Percentiles rank a stretch among this genome's conserved stretches.
Evolutionary conservation across 2,113 vertebrate genomes (phyloP).

Genomic region (Delphinus delphis): DNA sequence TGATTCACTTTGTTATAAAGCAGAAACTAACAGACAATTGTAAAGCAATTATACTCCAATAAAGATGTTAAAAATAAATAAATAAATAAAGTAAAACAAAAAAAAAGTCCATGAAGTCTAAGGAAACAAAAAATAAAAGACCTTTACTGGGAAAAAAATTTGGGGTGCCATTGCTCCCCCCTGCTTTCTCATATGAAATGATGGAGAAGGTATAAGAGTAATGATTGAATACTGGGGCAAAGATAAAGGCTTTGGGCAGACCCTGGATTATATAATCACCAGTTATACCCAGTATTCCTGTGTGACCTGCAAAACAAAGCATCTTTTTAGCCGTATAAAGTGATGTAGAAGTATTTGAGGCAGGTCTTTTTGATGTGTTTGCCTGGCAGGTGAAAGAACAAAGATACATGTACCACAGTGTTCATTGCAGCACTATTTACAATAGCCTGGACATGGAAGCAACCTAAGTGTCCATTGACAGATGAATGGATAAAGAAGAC

Average conservation of each 20-base stretch:
- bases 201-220: background rate
- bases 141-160: background rate
- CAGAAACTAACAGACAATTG: too few species aligned
- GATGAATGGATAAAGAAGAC: too few species aligned
- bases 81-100: too few species aligned
- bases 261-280: background rate
- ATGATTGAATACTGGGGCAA: fast-evolving
- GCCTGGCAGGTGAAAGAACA: background rate
- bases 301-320: background rate
- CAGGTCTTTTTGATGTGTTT: background rate
- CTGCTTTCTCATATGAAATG: background rate
- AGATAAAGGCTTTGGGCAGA: background rate
- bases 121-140: background rate
- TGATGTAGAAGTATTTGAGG: background rate
- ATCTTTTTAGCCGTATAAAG: background rate
- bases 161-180: background rate
- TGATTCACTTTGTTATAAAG: too few species aligned
- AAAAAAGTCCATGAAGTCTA: background rate
- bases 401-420: too few species aligned
- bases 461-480: too few species aligned
- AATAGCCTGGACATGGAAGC: too few species aligned
- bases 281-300: background rate
- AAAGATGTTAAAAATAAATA: too few species aligned
- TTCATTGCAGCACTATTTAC: too few species aligned
- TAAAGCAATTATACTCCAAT: too few species aligned